Conservation (phyloP, 2,888 invertebrate species). For the Pharmacophagus antenor region DNA sequence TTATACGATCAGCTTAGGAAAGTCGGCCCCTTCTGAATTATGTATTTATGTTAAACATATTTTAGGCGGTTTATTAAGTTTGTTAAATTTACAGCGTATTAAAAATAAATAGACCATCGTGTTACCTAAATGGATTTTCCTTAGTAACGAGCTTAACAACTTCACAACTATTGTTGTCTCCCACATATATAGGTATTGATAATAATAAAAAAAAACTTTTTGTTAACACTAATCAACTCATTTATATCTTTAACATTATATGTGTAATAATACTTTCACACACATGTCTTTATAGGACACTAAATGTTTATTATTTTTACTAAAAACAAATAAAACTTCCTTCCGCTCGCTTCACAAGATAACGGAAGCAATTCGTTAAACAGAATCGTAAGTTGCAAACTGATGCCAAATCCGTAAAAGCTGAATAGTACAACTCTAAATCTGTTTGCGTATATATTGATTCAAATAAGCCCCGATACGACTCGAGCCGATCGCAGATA, state of each 20-base stretch:
- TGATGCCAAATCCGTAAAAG: conserved; percentile 10
- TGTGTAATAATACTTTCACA: too few relatives aligned
- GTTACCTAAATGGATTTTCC: background rate
- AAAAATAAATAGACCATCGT: background rate
- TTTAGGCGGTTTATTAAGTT: conserved; percentile 18
- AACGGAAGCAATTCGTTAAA: too few relatives aligned
- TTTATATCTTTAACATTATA: too few relatives aligned
- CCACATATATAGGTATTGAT: background rate
- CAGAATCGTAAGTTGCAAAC: conserved; percentile 1
- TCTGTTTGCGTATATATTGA: conserved; percentile 28
- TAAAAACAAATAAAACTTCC: too few relatives aligned
- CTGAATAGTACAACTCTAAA: background rate
- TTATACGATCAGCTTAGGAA: conserved; percentile 21
- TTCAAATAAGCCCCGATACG: conserved; percentile 22
- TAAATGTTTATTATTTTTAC: too few relatives aligned
- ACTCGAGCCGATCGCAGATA: conserved; percentile 18
- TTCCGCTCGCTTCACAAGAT: too few relatives aligned
- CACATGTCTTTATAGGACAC: too few relatives aligned
- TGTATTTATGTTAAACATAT: conserved; percentile 17
- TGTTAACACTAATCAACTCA: too few relatives aligned
- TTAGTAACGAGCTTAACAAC: background rate
- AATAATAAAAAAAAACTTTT: background rate
- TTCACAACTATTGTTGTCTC: background rate
- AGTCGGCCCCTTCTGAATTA: conserved; percentile 15
- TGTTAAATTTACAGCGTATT: background rate